phyloP scores from a whole-genome alignment of 64 coral and sea anemone genomes.

The Stylophora pistillata region DNA sequence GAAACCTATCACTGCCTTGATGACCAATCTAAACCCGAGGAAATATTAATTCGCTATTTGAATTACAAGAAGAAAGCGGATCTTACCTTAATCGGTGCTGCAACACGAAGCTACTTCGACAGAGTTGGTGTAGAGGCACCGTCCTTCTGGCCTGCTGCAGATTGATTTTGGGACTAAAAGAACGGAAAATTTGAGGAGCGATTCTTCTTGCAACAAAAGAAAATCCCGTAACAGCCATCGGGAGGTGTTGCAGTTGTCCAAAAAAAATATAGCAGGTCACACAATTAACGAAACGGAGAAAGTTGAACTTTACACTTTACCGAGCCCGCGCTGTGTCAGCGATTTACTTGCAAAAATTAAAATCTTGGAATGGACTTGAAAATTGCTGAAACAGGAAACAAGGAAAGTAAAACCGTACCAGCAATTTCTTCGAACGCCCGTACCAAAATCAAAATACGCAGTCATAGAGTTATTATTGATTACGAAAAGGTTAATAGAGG shows the following conservation, averaged over 20 bases:
- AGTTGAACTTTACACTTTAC: background rate
- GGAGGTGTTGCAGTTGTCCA: background rate
- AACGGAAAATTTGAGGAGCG: background rate
- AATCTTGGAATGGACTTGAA: background rate
- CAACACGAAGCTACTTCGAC: background rate
- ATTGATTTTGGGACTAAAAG: background rate
- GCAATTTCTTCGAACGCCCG: too few species aligned
- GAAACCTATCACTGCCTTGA: background rate
- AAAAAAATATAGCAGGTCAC: background rate
- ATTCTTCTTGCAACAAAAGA: slow-evolving; percentile 7
- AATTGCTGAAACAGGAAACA: background rate
- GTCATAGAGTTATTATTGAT: too few species aligned
- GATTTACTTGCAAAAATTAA: background rate
- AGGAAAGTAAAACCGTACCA: background rate
- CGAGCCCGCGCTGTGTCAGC: slow-evolving; percentile 1
- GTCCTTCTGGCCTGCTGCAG: background rate
- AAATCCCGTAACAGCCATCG: background rate
- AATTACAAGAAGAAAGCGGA: background rate
- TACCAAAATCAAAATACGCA: too few species aligned
- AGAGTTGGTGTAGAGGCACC: background rate
- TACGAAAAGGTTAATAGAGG: too few species aligned
- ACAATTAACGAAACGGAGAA: background rate
- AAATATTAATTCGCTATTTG: background rate
- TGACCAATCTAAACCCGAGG: background rate
- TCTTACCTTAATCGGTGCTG: background rate